These are phyloP conservation scores for Tineola bisselliella DNA, from an alignment of 2,888 invertebrate genomes.

Conservation along the genomic window DNA sequence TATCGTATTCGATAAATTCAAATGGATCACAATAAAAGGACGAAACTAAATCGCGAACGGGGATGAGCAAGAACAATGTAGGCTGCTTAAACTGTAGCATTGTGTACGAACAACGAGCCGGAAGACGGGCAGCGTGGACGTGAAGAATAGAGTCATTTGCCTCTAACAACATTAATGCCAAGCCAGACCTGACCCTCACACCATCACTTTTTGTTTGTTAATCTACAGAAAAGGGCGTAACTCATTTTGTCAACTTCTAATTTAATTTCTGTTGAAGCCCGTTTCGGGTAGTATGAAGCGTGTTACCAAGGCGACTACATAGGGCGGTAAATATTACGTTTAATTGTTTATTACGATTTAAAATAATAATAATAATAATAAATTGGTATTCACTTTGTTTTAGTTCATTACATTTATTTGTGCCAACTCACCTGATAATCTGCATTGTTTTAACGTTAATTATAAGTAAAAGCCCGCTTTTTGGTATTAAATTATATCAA, in stretches of 20 bases:
- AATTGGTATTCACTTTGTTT: too few species aligned
- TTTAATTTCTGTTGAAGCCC: constrained; percentile 61
- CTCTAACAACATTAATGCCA: constrained; percentile 58
- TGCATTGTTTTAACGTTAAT: too few species aligned
- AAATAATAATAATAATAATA: too few species aligned
- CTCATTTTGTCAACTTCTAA: constrained; percentile 67
- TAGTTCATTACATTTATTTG: too few species aligned
- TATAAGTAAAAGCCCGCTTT: not conserved
- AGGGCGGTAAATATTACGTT: not conserved
- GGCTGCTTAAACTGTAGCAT: constrained; percentile 52
- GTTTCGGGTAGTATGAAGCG: constrained; percentile 8
- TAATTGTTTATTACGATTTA: not conserved
- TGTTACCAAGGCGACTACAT: not conserved
- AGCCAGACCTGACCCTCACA: constrained; percentile 60
- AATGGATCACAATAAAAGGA: constrained; percentile 52
- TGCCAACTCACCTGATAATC: too few species aligned
- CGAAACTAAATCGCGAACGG: constrained; percentile 50
- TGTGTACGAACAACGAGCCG: constrained; percentile 36
- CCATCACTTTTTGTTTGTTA: constrained; percentile 68
- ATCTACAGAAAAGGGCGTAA: constrained; percentile 67
- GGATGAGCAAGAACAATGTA: constrained; percentile 53
- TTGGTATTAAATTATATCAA: not conserved
- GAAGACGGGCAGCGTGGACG: constrained; percentile 21
- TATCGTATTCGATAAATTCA: constrained; percentile 18
- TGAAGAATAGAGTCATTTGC: constrained; percentile 64